These are phyloP conservation scores for Gnathonemus longibarbis DNA, from an alignment of 2,113 vertebrate genomes.

Conservation along the genomic window DNA sequence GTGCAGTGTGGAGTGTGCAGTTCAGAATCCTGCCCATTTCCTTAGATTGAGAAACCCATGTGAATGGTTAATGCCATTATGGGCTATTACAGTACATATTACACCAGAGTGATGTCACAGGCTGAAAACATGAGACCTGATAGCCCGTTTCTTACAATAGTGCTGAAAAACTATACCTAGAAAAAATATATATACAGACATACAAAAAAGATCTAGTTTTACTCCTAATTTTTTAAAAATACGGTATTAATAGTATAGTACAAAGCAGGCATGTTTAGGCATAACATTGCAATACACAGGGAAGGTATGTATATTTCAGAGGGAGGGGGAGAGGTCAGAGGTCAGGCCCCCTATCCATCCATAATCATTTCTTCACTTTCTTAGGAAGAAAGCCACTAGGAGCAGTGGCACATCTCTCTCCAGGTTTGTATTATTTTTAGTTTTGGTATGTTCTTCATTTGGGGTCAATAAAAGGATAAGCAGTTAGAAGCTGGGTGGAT, in stretches of 20 bases:
- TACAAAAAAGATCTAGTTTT: background rate
- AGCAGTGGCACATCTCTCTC: background rate
- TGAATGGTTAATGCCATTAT: constrained; percentile 17
- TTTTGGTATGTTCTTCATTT: background rate
- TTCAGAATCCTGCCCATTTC: background rate
- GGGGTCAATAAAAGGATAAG: background rate
- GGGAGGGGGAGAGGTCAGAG: background rate
- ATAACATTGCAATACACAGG: background rate
- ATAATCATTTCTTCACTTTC: background rate
- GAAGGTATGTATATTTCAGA: background rate
- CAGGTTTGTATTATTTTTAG: background rate
- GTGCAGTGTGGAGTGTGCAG: background rate
- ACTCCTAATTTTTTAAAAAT: background rate
- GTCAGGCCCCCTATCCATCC: background rate
- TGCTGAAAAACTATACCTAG: background rate
- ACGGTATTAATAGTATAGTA: background rate
- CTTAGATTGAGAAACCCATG: background rate
- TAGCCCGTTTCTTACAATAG: background rate
- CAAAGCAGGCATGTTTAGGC: background rate
- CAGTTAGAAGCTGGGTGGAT: background rate
- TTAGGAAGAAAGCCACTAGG: background rate
- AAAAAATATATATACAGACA: background rate
- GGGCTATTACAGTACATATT: background rate
- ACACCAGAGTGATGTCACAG: background rate
- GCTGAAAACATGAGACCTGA: background rate